A percentile compares a stretch with the other conserved stretches of the same genome.
These are phyloP conservation scores for Caenorhabditis sp. DNA, from an alignment of 2,888 invertebrate species.

Conservation along the genomic window DNA sequence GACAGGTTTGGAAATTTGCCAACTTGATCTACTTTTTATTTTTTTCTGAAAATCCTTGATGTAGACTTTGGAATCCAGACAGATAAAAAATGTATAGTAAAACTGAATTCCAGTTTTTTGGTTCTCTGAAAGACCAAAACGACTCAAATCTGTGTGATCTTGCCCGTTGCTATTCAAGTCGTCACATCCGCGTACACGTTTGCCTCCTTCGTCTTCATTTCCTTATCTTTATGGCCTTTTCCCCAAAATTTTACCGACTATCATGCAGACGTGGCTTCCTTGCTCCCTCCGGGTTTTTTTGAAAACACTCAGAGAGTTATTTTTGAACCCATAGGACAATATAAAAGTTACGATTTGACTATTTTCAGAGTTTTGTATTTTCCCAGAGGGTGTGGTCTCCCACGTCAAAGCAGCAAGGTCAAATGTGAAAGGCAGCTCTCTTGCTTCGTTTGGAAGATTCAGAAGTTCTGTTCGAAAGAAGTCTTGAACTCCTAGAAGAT, in stretches of 20 bases:
- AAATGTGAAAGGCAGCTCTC: background rate
- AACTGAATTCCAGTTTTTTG: too few species aligned
- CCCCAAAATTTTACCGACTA: slow-evolving; percentile 51
- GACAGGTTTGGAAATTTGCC: too few species aligned
- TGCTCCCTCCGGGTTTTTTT: slow-evolving; percentile 53
- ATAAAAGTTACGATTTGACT: slow-evolving; percentile 16
- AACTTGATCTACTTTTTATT: too few species aligned
- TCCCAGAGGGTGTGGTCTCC: background rate
- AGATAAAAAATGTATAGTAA: too few species aligned
- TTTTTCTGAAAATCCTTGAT: too few species aligned
- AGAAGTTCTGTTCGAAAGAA: background rate
- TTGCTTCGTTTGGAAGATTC: background rate
- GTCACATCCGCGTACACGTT: slow-evolving; percentile 62
- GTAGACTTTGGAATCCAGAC: too few species aligned
- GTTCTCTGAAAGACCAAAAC: background rate
- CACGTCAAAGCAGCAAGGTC: background rate
- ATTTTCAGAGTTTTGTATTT: background rate
- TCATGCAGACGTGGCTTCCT: slow-evolving; percentile 58
- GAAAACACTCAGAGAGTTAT: slow-evolving; percentile 48
- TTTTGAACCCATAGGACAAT: slow-evolving; percentile 32
- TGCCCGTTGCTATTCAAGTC: slow-evolving; percentile 15
- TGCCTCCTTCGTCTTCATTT: slow-evolving; percentile 3
- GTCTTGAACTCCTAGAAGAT: too few species aligned
- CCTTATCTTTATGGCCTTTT: slow-evolving; percentile 63
- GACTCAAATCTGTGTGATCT: slow-evolving; percentile 10